Evolutionary conservation across 2,888 invertebrate genomes (phyloP), one percentile per base, ranked within the genome.

Genomic region (Eristalinus aeneus): DNA sequence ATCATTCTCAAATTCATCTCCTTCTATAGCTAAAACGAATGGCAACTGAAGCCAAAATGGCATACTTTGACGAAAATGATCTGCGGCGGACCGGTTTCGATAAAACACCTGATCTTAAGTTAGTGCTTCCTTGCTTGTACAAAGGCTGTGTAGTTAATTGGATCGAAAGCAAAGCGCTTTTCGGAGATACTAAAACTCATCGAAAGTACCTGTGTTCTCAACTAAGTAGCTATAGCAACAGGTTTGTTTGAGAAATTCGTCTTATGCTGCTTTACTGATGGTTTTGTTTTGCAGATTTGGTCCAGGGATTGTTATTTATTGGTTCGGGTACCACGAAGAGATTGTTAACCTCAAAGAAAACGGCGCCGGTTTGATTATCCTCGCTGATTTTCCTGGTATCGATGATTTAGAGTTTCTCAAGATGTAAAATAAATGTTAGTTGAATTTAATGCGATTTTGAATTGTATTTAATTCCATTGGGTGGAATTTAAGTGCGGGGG

Each of bases 141-240:
- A 96, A 97, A 91, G 97, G 97, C 1, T 95, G 95, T 89, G 95
- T 98, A 31, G 94, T 98, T 0, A 97, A 98, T 91, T 98, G 98
- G 98, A 97, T 98, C 82, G 98, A 98, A 93, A 98, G 98, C 89
- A 98, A 98, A 93, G 98, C 98, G 0, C 94, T 97, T n/a, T 98
- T 98, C 94, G 98, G 97, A 2, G 97, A 97, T 93, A 94, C 95
- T 88, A 95, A 96, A 89, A 95, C 95, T 74, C 98, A 98, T 92
- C 94, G 95, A 60, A 95, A 94, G 11, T 97, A 98, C 92, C 94
- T 97, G 71, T 95, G 95, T 89, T 96, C 97, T 88, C 98, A 98
- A 91, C 95, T 97, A 89, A 94, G 95, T 88, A 97, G 97, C 91
- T 98, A 98, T 90, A 97, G 96, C 95, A 98, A 98, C 91, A 95